Evolutionary conservation across 2,113 vertebrate genomes (phyloP).

Genomic region (Polyodon spathula): DNA sequence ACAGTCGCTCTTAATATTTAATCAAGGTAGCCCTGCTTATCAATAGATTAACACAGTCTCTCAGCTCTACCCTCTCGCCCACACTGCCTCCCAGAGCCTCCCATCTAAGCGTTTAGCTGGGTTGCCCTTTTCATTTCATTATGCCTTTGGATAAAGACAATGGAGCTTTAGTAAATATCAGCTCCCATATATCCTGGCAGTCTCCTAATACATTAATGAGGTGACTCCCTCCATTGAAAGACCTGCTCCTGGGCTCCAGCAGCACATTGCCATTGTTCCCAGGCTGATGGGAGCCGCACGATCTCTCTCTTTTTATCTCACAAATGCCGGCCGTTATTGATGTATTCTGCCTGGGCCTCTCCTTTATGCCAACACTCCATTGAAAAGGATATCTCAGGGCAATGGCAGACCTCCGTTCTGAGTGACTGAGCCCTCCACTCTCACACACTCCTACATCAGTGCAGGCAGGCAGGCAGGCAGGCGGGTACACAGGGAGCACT

Average conservation of each 20-base stretch:
- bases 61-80: too few species aligned
- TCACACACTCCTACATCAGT: not conserved
- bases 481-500: too few species aligned
- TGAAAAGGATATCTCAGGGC: too few species aligned
- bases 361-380: not conserved
- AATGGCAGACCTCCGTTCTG: not conserved
- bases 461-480: not conserved
- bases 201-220: not conserved
- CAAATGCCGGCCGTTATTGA: constrained; percentile 6
- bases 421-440: not conserved
- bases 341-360: not conserved
- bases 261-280: not conserved
- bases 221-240: not conserved
- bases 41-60: too few species aligned
- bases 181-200: not conserved
- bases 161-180: not conserved
- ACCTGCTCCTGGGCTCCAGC: not conserved
- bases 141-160: not conserved
- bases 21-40: too few species aligned
- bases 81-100: too few species aligned
- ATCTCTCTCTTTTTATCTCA: too few species aligned
- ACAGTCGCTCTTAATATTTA: too few species aligned
- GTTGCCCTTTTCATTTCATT: too few species aligned
- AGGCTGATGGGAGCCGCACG: not conserved
- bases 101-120: too few species aligned